phyloP scores from a whole-genome alignment of 2,888 invertebrate genomes.

The Macrophya annulata region DNA sequence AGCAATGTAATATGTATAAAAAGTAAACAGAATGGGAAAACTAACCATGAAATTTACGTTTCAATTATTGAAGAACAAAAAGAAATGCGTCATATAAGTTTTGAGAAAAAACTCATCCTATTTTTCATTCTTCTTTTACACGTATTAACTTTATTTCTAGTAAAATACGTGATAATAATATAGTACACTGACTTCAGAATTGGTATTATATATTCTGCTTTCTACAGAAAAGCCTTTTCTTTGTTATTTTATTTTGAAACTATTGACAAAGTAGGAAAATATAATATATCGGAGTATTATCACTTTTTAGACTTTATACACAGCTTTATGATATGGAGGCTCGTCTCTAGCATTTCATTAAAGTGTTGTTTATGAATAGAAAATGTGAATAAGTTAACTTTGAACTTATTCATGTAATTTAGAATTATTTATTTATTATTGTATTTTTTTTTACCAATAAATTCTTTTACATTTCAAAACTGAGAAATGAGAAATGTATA shows the following conservation, averaged over 20 bases:
- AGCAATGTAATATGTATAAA: slow-evolving; percentile 44
- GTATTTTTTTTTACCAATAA: not conserved
- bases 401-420: not conserved
- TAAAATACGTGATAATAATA: not conserved
- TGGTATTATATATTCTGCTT: not conserved
- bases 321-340: slow-evolving; percentile 13
- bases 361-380: not conserved
- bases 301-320: not conserved
- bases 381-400: not conserved
- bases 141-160: not conserved
- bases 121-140: not conserved
- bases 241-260: too few species aligned
- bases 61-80: not conserved
- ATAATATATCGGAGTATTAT: not conserved
- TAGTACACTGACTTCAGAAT: slow-evolving; percentile 34
- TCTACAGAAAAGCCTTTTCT: not conserved
- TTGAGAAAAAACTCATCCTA: not conserved
- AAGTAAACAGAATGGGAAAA: slow-evolving; percentile 25
- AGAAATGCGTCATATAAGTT: not conserved
- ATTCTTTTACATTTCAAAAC: not conserved
- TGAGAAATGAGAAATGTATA: not conserved
- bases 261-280: not conserved
- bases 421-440: not conserved
- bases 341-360: slow-evolving; percentile 17
- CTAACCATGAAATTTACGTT: slow-evolving; percentile 49